A percentile compares a stretch with the other conserved stretches of the same genome.
phyloP scores from a whole-genome alignment of 2,888 invertebrate species.

The Leucoptera coffeella region DNA sequence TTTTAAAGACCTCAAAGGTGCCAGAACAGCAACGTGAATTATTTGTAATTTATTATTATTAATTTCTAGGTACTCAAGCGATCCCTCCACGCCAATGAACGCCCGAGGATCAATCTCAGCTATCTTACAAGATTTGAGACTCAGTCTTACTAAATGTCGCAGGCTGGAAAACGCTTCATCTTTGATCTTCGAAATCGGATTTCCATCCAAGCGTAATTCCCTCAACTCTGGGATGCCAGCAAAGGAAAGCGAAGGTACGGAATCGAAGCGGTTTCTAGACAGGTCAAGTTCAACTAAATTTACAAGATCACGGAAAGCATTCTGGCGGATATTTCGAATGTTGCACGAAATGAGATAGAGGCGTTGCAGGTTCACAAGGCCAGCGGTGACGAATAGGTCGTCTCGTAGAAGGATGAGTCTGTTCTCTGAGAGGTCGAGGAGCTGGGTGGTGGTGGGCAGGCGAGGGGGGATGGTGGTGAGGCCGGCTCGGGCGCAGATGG shows the following conservation, averaged over 20 bases:
- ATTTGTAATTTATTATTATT: slow-evolving; percentile 68
- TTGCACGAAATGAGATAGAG: slow-evolving; percentile 68
- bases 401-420: slow-evolving; percentile 59
- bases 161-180: slow-evolving; percentile 63
- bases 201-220: slow-evolving; percentile 67
- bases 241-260: slow-evolving; percentile 68
- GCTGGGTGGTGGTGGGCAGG: slow-evolving; percentile 72
- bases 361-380: slow-evolving; percentile 74
- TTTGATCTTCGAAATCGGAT: slow-evolving; percentile 64
- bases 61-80: slow-evolving; percentile 70
- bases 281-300: slow-evolving; percentile 79
- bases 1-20: slow-evolving; percentile 62
- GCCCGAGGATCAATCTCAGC: slow-evolving; percentile 62
- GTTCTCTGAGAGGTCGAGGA: slow-evolving; percentile 73
- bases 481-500: slow-evolving; percentile 71
- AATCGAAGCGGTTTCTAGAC: slow-evolving; percentile 62
- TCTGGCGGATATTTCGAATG: slow-evolving; percentile 61
- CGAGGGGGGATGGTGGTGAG: slow-evolving; percentile 67
- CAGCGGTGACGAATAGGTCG: slow-evolving; percentile 68
- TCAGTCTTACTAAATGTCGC: slow-evolving; percentile 64
- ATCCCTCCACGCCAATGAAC: slow-evolving; percentile 65
- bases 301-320: slow-evolving; percentile 70
- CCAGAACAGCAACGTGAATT: slow-evolving; percentile 60
- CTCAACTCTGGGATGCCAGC: slow-evolving; percentile 67
- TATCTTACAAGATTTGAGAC: slow-evolving; percentile 68